Base-by-base conservation (phyloP, 2,888 invertebrate genomes). In the Quadroppia sp. region DNA sequence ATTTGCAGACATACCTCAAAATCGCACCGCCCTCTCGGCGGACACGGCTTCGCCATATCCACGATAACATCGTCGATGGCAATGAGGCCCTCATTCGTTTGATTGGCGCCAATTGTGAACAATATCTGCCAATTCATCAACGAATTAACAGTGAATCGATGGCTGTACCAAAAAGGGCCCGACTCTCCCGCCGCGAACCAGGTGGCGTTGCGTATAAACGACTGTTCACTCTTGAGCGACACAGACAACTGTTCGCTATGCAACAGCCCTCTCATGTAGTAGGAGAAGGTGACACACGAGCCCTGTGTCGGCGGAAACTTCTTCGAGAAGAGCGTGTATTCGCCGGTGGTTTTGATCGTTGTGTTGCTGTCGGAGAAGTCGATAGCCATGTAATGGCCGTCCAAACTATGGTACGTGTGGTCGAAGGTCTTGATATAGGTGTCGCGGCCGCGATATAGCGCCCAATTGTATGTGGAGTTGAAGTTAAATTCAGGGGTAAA, bases 81-180 rank as follows among this genome's bases (percentile, higher is more conserved):
- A 13, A 50, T 30, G 9, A 70, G 17, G 1, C 70, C 70, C 1
- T 23, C 30, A 2, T 45, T 45, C 3, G 45, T 45, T 15, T n/a
- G 15, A 11, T 40, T 13, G 30, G 45, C 15, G n/a, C n/a, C 15
- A 1, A 45, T 20, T 2, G 15, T 23, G 23, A 69, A 42, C 11
- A 42, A 13, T 28, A 76, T 75, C 74, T 77, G 75, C 75, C 76
- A 75, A 0, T 71, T 53, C 13, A 72, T 23, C 4, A 69, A 61
- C 4, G 76, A 74, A 1, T 71, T 53, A 15, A 74, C 25, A 15
- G 73, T 73, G 13, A 75, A 69, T 3, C 75, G 59, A 9, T 76
- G 76, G 23, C 75, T 75, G 20, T 76, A 76, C 77, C 77, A 77
- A 4, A 75, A 50, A 48, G 73, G 56, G 23, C 76, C 76, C 50